Percentiles rank a stretch among this genome's conserved stretches.
phyloP scores from a whole-genome alignment of 2,888 invertebrate genomes.

The Axea sp. region DNA sequence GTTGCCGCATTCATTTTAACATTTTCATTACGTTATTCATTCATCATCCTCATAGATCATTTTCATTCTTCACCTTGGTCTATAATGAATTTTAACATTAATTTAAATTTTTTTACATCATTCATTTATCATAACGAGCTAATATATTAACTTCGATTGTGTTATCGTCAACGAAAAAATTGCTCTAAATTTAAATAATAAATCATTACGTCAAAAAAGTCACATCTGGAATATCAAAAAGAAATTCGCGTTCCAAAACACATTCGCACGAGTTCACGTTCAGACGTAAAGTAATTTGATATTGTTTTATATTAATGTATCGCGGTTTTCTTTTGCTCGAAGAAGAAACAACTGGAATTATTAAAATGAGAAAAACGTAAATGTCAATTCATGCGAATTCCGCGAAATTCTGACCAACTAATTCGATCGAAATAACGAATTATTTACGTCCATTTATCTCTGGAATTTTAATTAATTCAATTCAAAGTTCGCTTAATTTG shows the following conservation, averaged over 20 bases:
- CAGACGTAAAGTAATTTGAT: slow-evolving; percentile 31
- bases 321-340: slow-evolving; percentile 25
- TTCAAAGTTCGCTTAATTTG: slow-evolving; percentile 27
- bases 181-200: slow-evolving; percentile 33
- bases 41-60: slow-evolving; percentile 8
- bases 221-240: slow-evolving; percentile 25
- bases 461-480: slow-evolving; percentile 46
- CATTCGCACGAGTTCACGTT: slow-evolving; percentile 12
- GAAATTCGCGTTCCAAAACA: slow-evolving; percentile 17
- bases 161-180: slow-evolving; percentile 3
- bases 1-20: too few species aligned
- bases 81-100: slow-evolving; percentile 13
- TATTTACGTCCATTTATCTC: slow-evolving; percentile 32
- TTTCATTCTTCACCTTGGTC: not conserved
- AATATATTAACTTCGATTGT: slow-evolving; percentile 40
- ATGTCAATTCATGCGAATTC: slow-evolving; percentile 16
- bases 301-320: slow-evolving; percentile 49
- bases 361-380: slow-evolving; percentile 23
- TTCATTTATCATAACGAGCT: slow-evolving; percentile 23
- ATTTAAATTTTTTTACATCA: slow-evolving; percentile 5
- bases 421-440: slow-evolving; percentile 16
- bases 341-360: slow-evolving; percentile 22
- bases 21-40: too few species aligned
- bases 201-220: slow-evolving; percentile 25
- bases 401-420: slow-evolving; percentile 13